Evolutionary conservation across 2,888 invertebrate species (phyloP).

Genomic region (Opisthograptis luteolata): DNA sequence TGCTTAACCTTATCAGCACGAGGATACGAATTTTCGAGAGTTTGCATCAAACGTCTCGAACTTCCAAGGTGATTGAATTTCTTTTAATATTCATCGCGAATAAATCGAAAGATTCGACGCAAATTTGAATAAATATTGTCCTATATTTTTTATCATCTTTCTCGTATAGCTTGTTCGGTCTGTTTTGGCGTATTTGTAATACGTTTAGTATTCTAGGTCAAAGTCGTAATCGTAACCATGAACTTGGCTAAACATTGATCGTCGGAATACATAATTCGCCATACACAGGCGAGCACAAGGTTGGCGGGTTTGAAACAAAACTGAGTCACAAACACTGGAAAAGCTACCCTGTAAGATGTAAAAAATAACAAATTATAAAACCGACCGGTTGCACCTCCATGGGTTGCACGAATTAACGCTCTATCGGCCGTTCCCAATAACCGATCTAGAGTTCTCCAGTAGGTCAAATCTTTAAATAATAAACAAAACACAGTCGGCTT

Average conservation of each 20-base stretch:
- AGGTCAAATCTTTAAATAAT: too few species aligned
- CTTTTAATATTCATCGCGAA: slow-evolving; percentile 8
- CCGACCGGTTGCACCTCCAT: too few species aligned
- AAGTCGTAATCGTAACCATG: slow-evolving; percentile 24
- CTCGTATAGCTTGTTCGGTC: not conserved
- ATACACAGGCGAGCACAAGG: slow-evolving; percentile 6
- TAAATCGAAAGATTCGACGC: slow-evolving; percentile 2
- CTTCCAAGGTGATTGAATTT: slow-evolving; percentile 10
- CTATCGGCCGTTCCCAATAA: too few species aligned
- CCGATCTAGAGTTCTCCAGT: too few species aligned
- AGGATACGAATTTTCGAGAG: slow-evolving; percentile 5
- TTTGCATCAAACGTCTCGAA: slow-evolving; percentile 5
- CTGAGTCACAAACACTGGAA: slow-evolving; percentile 4
- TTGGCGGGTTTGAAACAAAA: slow-evolving; percentile 1
- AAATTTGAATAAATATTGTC: slow-evolving; percentile 2
- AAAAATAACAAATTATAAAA: not conserved
- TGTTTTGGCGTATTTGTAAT: slow-evolving; percentile 6
- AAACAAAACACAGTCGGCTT: not conserved
- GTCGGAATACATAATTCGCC: slow-evolving; percentile 17
- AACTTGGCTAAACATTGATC: slow-evolving; percentile 28
- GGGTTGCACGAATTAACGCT: too few species aligned
- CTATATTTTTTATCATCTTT: slow-evolving; percentile 5
- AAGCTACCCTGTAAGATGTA: not conserved
- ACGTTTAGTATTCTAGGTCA: slow-evolving; percentile 21
- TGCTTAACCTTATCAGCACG: slow-evolving; percentile 13